Percentiles rank a stretch among this genome's conserved stretches.
These are phyloP conservation scores for Lochmaea crataegi DNA, from an alignment of 2,888 invertebrate genomes.

Conservation along the genomic window DNA sequence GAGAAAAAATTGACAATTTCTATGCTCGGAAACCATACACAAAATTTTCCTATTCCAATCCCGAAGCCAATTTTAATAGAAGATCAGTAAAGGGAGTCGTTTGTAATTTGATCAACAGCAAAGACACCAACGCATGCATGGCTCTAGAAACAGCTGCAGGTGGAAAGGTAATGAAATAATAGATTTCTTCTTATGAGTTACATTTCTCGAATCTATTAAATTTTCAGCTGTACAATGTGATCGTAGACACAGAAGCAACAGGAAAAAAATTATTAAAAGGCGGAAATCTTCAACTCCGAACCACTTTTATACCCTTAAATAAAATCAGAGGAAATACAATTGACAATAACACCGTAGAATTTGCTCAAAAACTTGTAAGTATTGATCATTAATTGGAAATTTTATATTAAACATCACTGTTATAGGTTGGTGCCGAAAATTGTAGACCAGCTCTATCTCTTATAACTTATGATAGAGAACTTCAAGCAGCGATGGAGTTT, in stretches of 20 bases:
- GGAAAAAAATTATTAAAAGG: constrained; percentile 86
- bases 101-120: constrained; percentile 81
- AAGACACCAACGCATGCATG: constrained; percentile 75
- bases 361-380: constrained; percentile 78
- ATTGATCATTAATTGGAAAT: neutral
- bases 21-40: constrained; percentile 70
- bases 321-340: constrained; percentile 80
- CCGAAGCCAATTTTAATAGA: constrained; percentile 78
- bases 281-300: constrained; percentile 82
- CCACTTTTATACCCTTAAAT: constrained; percentile 92
- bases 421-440: constrained; percentile 81
- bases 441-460: constrained; percentile 85
- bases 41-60: constrained; percentile 81
- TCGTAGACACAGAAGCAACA: constrained; percentile 88
- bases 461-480: constrained; percentile 74
- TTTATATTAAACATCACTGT: neutral
- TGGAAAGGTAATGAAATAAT: constrained; percentile 73
- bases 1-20: constrained; percentile 71
- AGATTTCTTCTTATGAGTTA: neutral
- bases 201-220: constrained; percentile 1
- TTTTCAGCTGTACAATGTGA: constrained; percentile 86
- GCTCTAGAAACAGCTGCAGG: constrained; percentile 91
- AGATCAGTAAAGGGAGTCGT: constrained; percentile 80
- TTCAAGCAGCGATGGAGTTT: constrained; percentile 85
- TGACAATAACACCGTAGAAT: constrained; percentile 62